Evolutionary conservation across 2,888 invertebrate species (phyloP).

Genomic region (Melikaiella ostensackeni): DNA sequence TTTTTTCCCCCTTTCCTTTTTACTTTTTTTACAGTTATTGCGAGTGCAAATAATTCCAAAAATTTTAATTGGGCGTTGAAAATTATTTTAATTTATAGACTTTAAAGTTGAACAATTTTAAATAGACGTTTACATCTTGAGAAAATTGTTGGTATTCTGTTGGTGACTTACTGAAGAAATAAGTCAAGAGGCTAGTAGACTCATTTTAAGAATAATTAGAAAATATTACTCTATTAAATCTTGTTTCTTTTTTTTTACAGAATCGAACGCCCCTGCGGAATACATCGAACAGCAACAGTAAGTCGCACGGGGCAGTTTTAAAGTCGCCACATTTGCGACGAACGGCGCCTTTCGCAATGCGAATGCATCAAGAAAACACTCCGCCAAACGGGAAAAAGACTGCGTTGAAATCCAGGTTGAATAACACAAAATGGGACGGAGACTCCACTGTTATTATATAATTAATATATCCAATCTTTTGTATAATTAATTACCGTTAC

Average conservation of each 20-base stretch:
- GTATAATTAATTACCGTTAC: neutral
- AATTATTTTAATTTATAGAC: too few relatives aligned
- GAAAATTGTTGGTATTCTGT: neutral
- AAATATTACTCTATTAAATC: neutral
- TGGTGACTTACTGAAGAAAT: too few relatives aligned
- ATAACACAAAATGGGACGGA: slow-evolving; percentile 66
- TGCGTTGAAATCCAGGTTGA: slow-evolving; percentile 57
- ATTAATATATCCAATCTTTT: slow-evolving; percentile 33
- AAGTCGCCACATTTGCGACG: slow-evolving; percentile 64
- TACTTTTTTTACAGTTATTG: too few relatives aligned
- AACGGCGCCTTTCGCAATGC: slow-evolving; percentile 54
- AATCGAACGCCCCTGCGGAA: slow-evolving; percentile 70
- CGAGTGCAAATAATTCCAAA: too few relatives aligned
- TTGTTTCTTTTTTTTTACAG: slow-evolving; percentile 54
- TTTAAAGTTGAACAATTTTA: too few relatives aligned
- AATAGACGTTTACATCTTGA: too few relatives aligned
- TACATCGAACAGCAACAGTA: slow-evolving; percentile 71
- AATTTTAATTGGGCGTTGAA: too few relatives aligned
- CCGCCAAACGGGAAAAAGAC: slow-evolving; percentile 62
- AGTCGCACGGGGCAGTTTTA: slow-evolving; percentile 23
- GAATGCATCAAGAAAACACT: slow-evolving; percentile 67
- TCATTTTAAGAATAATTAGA: too few relatives aligned
- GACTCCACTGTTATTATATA: slow-evolving; percentile 68
- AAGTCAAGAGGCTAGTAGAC: too few relatives aligned
- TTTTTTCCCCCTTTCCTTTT: too few relatives aligned